Percentiles rank a stretch among this genome's conserved stretches.
These are phyloP conservation scores for Lamproptera curius DNA, from an alignment of 2,888 invertebrate genomes.

Conservation along the genomic window DNA sequence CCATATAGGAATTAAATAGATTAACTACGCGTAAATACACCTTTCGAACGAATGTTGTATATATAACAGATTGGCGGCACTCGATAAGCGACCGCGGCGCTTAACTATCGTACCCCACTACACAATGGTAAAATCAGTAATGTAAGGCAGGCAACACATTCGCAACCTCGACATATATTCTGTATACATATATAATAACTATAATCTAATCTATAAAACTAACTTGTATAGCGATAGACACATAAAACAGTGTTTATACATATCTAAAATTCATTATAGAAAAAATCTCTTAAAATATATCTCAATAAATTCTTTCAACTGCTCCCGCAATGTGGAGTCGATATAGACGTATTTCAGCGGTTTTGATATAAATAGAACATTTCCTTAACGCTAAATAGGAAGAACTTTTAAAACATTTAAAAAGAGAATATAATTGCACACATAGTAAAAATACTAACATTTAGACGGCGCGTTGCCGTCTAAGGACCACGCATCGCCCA, in stretches of 20 bases:
- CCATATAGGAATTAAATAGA: conserved; percentile 73
- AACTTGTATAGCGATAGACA: conserved; percentile 66
- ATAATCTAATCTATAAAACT: conserved; percentile 53
- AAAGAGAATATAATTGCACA: conserved; percentile 71
- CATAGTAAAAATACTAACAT: conserved; percentile 54
- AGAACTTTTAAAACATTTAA: conserved; percentile 64
- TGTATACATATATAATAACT: conserved; percentile 36
- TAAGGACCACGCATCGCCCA: conserved; percentile 3
- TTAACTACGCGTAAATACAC: conserved; percentile 52
- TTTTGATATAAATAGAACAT: conserved; percentile 66
- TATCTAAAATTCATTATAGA: conserved; percentile 62
- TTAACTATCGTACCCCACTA: conserved; percentile 43
- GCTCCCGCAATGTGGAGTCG: conserved; percentile 44
- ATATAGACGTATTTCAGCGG: conserved; percentile 56
- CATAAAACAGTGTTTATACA: conserved; percentile 62
- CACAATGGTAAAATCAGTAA: conserved; percentile 54
- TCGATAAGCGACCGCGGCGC: conserved; percentile 43
- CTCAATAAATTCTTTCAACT: conserved; percentile 59
- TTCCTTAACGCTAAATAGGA: conserved; percentile 68
- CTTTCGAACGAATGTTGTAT: conserved; percentile 36
- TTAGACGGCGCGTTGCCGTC: conserved; percentile 14
- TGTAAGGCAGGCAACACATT: conserved; percentile 53
- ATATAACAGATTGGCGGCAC: conserved; percentile 39
- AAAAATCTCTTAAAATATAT: conserved; percentile 77
- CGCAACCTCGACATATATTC: conserved; percentile 43